A percentile compares a stretch with the other conserved stretches of the same genome.
These are phyloP conservation scores for Caprella mutica DNA, from an alignment of 2,888 invertebrate species.

Conservation along the genomic window DNA sequence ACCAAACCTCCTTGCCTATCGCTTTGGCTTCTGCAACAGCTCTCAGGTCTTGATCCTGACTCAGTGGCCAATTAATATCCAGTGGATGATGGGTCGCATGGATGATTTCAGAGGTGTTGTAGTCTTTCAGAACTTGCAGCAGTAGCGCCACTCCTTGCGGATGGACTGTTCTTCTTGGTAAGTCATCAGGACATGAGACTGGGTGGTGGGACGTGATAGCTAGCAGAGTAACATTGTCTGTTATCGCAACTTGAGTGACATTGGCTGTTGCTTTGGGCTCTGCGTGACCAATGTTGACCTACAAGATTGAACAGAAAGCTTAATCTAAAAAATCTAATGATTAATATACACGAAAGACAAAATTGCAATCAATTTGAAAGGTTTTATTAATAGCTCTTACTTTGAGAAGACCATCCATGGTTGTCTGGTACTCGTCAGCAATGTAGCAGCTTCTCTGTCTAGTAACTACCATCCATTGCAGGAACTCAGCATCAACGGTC, in stretches of 20 bases:
- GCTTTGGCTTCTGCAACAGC: constrained; percentile 10
- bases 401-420: constrained; percentile 20
- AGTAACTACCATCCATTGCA: constrained; percentile 22
- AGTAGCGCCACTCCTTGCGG: not conserved
- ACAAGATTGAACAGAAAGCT: not conserved
- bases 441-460: constrained; percentile 17
- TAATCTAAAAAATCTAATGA: not conserved
- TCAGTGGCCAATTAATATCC: too few species aligned
- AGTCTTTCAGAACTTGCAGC: constrained; percentile 13
- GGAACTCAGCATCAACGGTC: constrained; percentile 20
- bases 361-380: too few species aligned
- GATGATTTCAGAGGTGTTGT: too few species aligned
- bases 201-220: constrained; percentile 26
- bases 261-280: constrained; percentile 24
- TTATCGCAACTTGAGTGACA: constrained; percentile 16
- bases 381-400: too few species aligned
- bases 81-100: too few species aligned
- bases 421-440: constrained; percentile 24
- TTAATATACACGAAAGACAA: too few species aligned
- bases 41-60: constrained; percentile 12
- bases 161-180: not conserved
- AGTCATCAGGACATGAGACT: constrained; percentile 20
- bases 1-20: constrained; percentile 16
- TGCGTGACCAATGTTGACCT: constrained; percentile 22
- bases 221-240: constrained; percentile 19